Conservation (phyloP, 2,797 vertebrate genomes). For the Salmo trutta region DNA sequence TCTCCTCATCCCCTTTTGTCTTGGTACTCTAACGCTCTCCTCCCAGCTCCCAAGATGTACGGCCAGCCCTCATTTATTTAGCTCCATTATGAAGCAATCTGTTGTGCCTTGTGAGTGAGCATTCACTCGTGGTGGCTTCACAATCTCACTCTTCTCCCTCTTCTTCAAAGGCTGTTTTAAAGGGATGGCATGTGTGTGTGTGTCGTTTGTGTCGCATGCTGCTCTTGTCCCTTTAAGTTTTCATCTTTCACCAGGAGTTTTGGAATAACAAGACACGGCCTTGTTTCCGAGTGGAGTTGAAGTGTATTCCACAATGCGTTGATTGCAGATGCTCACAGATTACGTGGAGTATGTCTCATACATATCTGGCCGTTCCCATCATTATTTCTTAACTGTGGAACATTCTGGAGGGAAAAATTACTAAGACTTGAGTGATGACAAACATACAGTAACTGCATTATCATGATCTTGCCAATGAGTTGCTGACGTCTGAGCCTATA, state of each 20-base stretch:
- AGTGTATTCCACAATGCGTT: not conserved
- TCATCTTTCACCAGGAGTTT: slow-evolving; percentile 49
- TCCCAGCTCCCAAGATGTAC: slow-evolving; percentile 49
- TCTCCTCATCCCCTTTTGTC: slow-evolving; percentile 16
- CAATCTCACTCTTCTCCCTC: slow-evolving; percentile 16
- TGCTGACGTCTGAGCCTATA: not conserved
- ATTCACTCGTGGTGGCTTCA: slow-evolving; percentile 28
- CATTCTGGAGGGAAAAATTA: not conserved
- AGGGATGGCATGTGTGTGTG: slow-evolving; percentile 25
- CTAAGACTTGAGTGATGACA: not conserved
- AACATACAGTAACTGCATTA: not conserved
- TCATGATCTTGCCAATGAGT: not conserved
- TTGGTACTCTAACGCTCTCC: slow-evolving; percentile 18
- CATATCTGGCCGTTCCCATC: not conserved
- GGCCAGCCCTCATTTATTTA: slow-evolving; percentile 50
- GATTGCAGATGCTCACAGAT: not conserved
- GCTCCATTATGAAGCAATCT: slow-evolving; percentile 46
- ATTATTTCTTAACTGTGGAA: not conserved
- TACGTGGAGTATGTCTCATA: not conserved
- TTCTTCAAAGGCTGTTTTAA: slow-evolving; percentile 65
- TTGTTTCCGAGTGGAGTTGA: not conserved
- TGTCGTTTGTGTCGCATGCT: slow-evolving; percentile 48
- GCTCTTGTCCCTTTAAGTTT: slow-evolving; percentile 59
- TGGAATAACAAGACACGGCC: not conserved
- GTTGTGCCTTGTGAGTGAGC: slow-evolving; percentile 18